phyloP scores from a whole-genome alignment of 2,113 vertebrate genomes.

The Prietella phreatophila region DNA sequence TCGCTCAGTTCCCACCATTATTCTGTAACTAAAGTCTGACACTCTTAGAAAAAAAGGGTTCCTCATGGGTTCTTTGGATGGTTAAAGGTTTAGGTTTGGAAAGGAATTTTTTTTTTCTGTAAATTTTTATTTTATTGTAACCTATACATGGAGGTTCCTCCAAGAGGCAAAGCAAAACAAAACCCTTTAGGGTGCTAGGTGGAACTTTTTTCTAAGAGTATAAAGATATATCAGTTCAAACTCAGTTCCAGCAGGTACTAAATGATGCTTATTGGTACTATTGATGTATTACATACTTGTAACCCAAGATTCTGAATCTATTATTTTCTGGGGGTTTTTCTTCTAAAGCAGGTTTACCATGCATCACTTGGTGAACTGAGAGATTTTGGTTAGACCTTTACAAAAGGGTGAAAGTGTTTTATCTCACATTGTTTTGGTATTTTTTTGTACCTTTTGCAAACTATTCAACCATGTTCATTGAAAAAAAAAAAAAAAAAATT shows the following conservation, averaged over 20 bases:
- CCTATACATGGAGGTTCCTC: no score
- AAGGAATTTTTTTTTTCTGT: not conserved
- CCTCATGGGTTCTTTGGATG: not conserved
- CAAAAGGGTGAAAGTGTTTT: slow-evolving; percentile 27
- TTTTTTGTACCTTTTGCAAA: slow-evolving; percentile 44
- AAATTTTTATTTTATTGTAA: not conserved
- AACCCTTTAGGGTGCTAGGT: not conserved
- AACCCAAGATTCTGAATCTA: not conserved
- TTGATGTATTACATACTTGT: not conserved
- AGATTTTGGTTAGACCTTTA: slow-evolving; percentile 47
- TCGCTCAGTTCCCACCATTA: slow-evolving; percentile 53
- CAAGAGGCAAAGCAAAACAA: not conserved
- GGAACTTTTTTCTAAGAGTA: not conserved
- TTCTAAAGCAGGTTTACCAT: not conserved
- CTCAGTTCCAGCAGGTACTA: slow-evolving; percentile 9
- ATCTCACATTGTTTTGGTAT: slow-evolving; percentile 39
- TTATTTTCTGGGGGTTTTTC: not conserved
- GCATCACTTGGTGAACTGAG: slow-evolving; percentile 23
- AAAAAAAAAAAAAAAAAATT: slow-evolving; percentile 48
- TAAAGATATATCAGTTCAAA: not conserved
- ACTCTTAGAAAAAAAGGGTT: not conserved
- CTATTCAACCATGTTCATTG: slow-evolving; percentile 43
- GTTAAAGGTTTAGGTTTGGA: not conserved
- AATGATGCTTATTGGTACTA: slow-evolving; percentile 16
- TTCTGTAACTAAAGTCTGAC: not conserved